Conservation (phyloP, 2,113 vertebrate species). For the Ammodytes dubius region DNA sequence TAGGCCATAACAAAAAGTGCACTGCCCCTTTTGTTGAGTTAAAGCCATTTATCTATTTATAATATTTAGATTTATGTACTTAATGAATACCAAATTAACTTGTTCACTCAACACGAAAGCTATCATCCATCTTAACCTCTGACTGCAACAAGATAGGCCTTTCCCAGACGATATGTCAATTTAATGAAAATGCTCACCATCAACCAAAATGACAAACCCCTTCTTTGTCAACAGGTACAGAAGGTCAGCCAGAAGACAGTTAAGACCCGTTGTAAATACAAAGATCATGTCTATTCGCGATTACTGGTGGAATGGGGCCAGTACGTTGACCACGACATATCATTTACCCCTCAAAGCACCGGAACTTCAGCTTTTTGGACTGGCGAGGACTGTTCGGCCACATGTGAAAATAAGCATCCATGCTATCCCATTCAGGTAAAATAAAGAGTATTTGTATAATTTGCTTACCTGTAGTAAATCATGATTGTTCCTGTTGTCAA, state of each 20-base stretch:
- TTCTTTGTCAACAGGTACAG: slow-evolving; percentile 83
- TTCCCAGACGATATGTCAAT: background rate
- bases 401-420: slow-evolving; percentile 85
- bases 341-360: slow-evolving; percentile 91
- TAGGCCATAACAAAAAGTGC: background rate
- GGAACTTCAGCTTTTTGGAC: slow-evolving; percentile 13
- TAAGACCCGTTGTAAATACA: slow-evolving; percentile 75
- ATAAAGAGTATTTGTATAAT: background rate
- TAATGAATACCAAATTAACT: slow-evolving; percentile 27
- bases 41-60: slow-evolving; percentile 16
- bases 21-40: background rate
- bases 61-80: background rate
- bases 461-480: background rate
- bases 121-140: slow-evolving; percentile 3
- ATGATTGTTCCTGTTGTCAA: background rate
- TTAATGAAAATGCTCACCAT: background rate
- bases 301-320: slow-evolving; percentile 95
- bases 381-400: slow-evolving; percentile 79
- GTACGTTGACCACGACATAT: slow-evolving; percentile 93
- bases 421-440: slow-evolving; percentile 95
- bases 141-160: background rate
- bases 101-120: slow-evolving; percentile 2
- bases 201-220: slow-evolving; percentile 10
- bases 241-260: slow-evolving; percentile 90
- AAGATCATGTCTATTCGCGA: slow-evolving; percentile 88